phyloP scores from a whole-genome alignment of 2,113 vertebrate genomes.

The Aplodontia rufa region DNA sequence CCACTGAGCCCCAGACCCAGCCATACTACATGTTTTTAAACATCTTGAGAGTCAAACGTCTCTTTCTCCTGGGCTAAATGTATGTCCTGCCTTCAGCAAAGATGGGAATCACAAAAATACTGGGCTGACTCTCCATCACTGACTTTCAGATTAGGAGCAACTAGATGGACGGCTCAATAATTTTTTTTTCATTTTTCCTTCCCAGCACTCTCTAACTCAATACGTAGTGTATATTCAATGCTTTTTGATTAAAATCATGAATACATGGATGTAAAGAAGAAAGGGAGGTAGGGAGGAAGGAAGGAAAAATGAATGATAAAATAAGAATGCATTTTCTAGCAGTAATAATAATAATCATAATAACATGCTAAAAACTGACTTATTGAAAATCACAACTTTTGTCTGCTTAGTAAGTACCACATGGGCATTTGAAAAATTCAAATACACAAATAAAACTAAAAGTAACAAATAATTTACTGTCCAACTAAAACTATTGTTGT shows the following conservation, averaged over 20 bases:
- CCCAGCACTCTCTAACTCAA: not conserved
- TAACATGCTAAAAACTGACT: not conserved
- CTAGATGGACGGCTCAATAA: not conserved
- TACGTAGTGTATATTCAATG: not conserved
- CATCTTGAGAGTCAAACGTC: not conserved
- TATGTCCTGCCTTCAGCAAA: not conserved
- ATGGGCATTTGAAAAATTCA: not conserved
- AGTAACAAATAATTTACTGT: not conserved
- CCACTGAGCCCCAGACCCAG: too few relatives aligned
- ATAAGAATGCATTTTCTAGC: not conserved
- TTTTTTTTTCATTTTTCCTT: not conserved
- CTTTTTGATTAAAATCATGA: not conserved
- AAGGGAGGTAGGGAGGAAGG: not conserved
- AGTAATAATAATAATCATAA: not conserved
- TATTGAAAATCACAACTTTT: not conserved
- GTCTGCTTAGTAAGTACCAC: not conserved
- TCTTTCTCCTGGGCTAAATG: not conserved
- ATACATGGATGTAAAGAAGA: not conserved
- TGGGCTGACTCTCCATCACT: not conserved
- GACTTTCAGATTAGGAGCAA: not conserved
- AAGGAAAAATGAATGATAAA: not conserved
- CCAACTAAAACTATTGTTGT: not conserved
- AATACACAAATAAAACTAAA: not conserved
- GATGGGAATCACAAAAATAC: not conserved
- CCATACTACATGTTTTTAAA: not conserved